phyloP scores from a whole-genome alignment of 1,140 invertebrate species.

The Danaus melanippus region DNA sequence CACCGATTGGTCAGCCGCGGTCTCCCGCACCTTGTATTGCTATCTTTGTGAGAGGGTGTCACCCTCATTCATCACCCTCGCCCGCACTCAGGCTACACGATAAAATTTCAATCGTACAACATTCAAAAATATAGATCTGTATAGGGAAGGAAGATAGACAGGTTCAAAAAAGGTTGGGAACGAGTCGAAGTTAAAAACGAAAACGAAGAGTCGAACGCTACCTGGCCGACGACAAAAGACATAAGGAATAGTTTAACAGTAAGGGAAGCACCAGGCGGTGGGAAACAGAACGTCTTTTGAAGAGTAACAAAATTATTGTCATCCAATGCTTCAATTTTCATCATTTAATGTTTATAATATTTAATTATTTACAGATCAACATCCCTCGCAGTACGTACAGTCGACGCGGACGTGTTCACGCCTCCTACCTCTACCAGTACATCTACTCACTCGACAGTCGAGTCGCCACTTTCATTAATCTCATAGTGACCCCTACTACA shows the following conservation, averaged over 20 bases:
- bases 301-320: constrained; percentile 69
- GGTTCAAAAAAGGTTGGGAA: too few relatives aligned
- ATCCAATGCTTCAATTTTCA: constrained; percentile 67
- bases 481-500: constrained; percentile 28
- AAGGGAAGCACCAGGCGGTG: constrained; percentile 15
- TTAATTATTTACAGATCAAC: constrained; percentile 56
- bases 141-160: too few relatives aligned
- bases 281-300: constrained; percentile 32
- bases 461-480: constrained; percentile 40
- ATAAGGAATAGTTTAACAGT: constrained; percentile 6
- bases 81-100: too few relatives aligned
- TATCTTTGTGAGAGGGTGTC: constrained; percentile 27
- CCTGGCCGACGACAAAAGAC: constrained; percentile 2
- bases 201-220: neutral
- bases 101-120: too few relatives aligned
- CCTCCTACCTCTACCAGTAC: constrained; percentile 49
- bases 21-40: constrained; percentile 47
- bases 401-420: constrained; percentile 30
- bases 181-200: neutral
- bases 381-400: constrained; percentile 36
- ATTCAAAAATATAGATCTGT: too few relatives aligned
- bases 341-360: constrained; percentile 45
- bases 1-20: constrained; percentile 59
- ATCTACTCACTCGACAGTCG: constrained; percentile 36
- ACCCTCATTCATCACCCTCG: too few relatives aligned